A percentile compares a stretch with the other conserved stretches of the same genome.
Evolutionary conservation across 2,797 vertebrate genomes (phyloP).

Genomic region (Cephalopachus bancanus): DNA sequence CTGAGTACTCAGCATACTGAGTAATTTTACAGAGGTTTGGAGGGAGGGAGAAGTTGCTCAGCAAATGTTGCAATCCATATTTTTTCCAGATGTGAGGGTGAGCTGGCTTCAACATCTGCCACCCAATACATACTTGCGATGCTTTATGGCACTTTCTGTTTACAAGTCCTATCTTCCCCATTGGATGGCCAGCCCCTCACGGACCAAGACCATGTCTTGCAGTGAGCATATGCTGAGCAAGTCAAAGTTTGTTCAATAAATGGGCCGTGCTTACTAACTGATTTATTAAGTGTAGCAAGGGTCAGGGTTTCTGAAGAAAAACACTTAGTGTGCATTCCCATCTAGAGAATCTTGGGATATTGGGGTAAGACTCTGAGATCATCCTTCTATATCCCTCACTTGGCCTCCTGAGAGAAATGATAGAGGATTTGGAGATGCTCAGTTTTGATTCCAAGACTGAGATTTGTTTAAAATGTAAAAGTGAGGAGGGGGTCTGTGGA

Average conservation of each 20-base stretch:
- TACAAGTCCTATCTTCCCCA: constrained; percentile 65
- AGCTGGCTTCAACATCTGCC: constrained; percentile 79
- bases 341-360: constrained; percentile 30
- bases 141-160: constrained; percentile 80
- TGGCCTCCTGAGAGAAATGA: constrained; percentile 20
- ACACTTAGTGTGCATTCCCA: constrained; percentile 36
- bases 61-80: constrained; percentile 72
- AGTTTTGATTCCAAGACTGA: constrained; percentile 42
- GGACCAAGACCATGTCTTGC: constrained; percentile 53
- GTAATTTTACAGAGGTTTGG: constrained; percentile 37
- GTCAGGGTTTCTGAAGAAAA: constrained; percentile 37
- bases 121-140: constrained; percentile 79
- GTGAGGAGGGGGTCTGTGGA: background rate
- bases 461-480: constrained; percentile 13
- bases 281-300: constrained; percentile 77
- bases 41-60: constrained; percentile 26
- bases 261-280: constrained; percentile 69
- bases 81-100: constrained; percentile 81
- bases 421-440: background rate
- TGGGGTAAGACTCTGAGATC: background rate
- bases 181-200: constrained; percentile 13
- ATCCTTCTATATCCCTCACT: background rate
- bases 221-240: constrained; percentile 69
- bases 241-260: constrained; percentile 74
- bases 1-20: background rate